Evolutionary conservation across 2,888 invertebrate species (phyloP).

Genomic region (Crepidodera aurea): DNA sequence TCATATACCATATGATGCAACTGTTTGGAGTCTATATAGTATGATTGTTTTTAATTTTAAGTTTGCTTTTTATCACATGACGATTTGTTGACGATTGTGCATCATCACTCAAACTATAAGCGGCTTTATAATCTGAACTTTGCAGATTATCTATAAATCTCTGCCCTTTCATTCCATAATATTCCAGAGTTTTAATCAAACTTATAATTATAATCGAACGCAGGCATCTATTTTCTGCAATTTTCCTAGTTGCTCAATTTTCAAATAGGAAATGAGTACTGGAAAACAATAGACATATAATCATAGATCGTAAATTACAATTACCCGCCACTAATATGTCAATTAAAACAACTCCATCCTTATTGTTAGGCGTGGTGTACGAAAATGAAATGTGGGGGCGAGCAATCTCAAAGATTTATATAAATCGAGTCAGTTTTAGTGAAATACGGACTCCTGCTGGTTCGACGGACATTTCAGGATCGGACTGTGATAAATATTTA

Average conservation of each 20-base stretch:
- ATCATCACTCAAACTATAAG: too few relatives aligned
- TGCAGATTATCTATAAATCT: too few relatives aligned
- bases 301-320: constrained; percentile 8
- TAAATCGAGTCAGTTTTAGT: background rate
- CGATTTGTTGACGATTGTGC: too few relatives aligned
- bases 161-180: too few relatives aligned
- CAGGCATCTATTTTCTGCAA: background rate
- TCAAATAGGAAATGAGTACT: background rate
- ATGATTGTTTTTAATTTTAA: too few relatives aligned
- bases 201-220: background rate
- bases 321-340: constrained; percentile 1
- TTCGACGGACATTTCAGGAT: too few relatives aligned
- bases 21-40: too few relatives aligned
- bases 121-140: too few relatives aligned
- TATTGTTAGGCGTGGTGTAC: background rate
- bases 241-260: background rate
- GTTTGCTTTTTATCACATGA: too few relatives aligned
- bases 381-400: constrained; percentile 4
- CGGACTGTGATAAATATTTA: too few relatives aligned
- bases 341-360: background rate
- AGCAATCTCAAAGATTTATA: constrained; percentile 1
- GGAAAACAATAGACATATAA: constrained; percentile 11
- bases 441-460: too few relatives aligned
- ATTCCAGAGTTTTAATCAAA: background rate
- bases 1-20: too few relatives aligned